A percentile compares a stretch with the other conserved stretches of the same genome.
These are phyloP conservation scores for Odocoileus hemionus DNA, from an alignment of 2,113 vertebrate species.

Conservation along the genomic window DNA sequence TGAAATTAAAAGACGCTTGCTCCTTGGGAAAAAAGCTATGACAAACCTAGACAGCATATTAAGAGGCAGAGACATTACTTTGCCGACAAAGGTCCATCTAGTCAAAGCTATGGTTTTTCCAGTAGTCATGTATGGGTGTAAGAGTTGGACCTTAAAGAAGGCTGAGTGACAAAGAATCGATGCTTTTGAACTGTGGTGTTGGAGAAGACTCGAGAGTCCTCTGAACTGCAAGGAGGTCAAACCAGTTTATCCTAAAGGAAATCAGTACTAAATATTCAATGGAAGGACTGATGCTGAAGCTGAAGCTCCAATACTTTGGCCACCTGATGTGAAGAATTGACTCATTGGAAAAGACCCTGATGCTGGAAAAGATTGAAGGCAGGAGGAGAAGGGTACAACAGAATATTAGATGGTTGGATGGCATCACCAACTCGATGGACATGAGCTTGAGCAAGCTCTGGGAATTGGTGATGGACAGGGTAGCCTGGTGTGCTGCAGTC, in stretches of 20 bases:
- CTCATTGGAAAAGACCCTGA: not conserved
- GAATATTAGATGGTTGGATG: not conserved
- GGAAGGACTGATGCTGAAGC: not conserved
- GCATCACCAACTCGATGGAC: not conserved
- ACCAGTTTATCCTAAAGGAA: not conserved
- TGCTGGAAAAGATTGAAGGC: not conserved
- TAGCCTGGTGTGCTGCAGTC: not conserved
- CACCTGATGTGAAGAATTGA: not conserved
- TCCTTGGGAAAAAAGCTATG: not conserved
- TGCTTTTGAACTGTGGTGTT: not conserved
- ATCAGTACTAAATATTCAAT: not conserved
- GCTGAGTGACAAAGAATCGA: not conserved
- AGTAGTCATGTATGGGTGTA: not conserved
- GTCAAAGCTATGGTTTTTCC: not conserved
- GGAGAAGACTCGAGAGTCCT: not conserved
- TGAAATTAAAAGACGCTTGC: not conserved
- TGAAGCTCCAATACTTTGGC: not conserved
- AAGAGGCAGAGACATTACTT: not conserved
- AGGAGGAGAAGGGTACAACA: not conserved
- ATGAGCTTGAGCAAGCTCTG: not conserved
- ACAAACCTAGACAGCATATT: not conserved
- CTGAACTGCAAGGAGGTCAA: not conserved
- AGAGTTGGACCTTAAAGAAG: not conserved
- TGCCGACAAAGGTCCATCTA: rapidly evolving
- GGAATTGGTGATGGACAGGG: not conserved